Base-by-base conservation (phyloP, 2,797 vertebrate species). In the Sarcoramphus papa region DNA sequence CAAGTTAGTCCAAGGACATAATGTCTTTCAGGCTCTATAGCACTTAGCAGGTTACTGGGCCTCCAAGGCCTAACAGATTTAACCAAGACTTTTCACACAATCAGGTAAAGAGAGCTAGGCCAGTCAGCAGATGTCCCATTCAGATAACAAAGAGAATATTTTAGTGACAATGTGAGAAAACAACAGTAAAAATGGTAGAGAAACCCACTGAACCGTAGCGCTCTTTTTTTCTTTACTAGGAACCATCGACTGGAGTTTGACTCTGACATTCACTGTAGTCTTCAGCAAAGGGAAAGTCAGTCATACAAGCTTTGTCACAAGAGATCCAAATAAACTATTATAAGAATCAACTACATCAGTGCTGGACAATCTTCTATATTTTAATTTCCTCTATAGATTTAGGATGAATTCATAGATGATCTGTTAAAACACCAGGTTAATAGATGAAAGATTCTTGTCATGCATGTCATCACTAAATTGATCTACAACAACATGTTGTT, bases 151-250 rank as follows among this genome's bases (percentile, higher is more conserved):
- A 98, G 95, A 98, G 86, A 97, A 96, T 97, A 98, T 98, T 98
- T 98, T 98, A 98, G 98, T 99, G 99, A 99, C 99, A 99, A 99
- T 98, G 98, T 99, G 99, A 99, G 98, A 99, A 99, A 99, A 98
- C 97, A 99, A 98, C 98, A 98, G 98, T 98, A 98, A 98, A 99
- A 99, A 98, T 97, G 98, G 98, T 97, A 98, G 76, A 98, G 97
- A 98, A 98, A 98, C 80, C 91, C 98, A 98, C 97, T 99, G 98
- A 99, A 98, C 98, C 98, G 75, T 98, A 97, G 98, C 92, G 97
- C 96, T 97, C 97, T 89, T 93, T 95, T 88, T 96, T 92, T 53
- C 64, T 93, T 78, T 79, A 54, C 74, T 89, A 85, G 96, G 80
- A 84, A 87, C 43, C 33, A 90, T 88, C 10, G 21, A 48, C 70